Conservation (phyloP, 2,888 invertebrate species). For the Nasonia oneida region DNA sequence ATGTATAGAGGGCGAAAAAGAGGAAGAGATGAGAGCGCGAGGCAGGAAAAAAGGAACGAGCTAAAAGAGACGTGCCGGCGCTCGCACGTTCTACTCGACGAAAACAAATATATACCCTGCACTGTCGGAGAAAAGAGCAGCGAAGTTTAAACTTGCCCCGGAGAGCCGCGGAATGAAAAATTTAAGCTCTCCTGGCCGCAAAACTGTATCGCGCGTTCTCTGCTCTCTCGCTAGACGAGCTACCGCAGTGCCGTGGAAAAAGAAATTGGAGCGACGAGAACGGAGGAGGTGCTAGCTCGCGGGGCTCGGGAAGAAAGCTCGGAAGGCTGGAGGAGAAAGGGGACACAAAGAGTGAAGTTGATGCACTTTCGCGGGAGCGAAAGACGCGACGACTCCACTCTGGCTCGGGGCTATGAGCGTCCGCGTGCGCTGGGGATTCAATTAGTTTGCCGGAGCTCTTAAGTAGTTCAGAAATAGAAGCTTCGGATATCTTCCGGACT, state of each 20-base stretch:
- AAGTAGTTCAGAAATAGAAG: conserved; percentile 39
- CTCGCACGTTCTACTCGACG: conserved; percentile 11
- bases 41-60: background rate
- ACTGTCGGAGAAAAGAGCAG: background rate
- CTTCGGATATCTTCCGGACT: background rate
- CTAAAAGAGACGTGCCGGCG: conserved; percentile 6
- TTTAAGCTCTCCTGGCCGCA: conserved; percentile 13
- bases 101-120: conserved; percentile 40
- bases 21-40: background rate
- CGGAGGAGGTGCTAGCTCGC: conserved; percentile 18
- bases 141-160: conserved; percentile 33
- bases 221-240: background rate
- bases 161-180: conserved; percentile 47
- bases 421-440: background rate
- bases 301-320: conserved; percentile 5
- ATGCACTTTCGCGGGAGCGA: background rate
- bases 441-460: conserved; percentile 27
- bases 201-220: conserved; percentile 1
- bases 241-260: background rate
- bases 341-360: background rate
- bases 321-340: background rate
- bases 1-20: background rate
- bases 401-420: background rate
- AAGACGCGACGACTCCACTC: background rate
- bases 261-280: conserved; percentile 8